Base-by-base conservation (phyloP, 2,797 vertebrate genomes). In the Macroramphosus scolopax region DNA sequence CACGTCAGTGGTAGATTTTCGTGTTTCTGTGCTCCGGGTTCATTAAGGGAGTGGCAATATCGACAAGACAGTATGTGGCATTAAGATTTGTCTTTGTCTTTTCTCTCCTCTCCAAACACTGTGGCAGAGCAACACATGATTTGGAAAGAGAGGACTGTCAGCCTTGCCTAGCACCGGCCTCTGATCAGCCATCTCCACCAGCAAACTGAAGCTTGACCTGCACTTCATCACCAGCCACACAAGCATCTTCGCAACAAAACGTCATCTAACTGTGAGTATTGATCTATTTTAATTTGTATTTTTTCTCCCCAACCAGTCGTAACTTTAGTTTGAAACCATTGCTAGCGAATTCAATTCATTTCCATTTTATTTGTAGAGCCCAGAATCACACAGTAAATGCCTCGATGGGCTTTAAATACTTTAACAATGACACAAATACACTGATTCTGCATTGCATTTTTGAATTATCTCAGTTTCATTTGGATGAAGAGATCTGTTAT, bases 241-340 rank as follows among this genome's bases (percentile, higher is more conserved):
- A 73, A 78, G 68, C 79, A 78, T 77, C 78, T 80, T 74, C 52
- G 49, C 69, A 82, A 80, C 79, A 78, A 76, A 77, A 80, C 83
- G 68, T 85, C 83, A 84, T 87, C 84, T 81, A 83, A 85, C 86
- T 88, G 86, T 88, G 60, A 88, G 86, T 87, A 76, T 35, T 7
- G 20, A 3, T 22, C 3, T 22, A 6, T 22, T 22, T 22, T 22
- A 22, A 3, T 22, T 22, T n/a, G n/a, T n/a, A n/a, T 6, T 22
- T 22, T 22, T 22, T 22, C 6, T 22, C 2, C 20, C 34, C n/a
- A n/a, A n/a, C n/a, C n/a, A n/a, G n/a, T n/a, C n/a, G n/a, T n/a
- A n/a, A n/a, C n/a, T n/a, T n/a, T n/a, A n/a, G n/a, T n/a, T n/a
- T n/a, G n/a, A n/a, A n/a, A n/a, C n/a, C n/a, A n/a, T n/a, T n/a